Evolutionary conservation across 2,888 invertebrate genomes (phyloP).

Genomic region (Endomychus coccineus): DNA sequence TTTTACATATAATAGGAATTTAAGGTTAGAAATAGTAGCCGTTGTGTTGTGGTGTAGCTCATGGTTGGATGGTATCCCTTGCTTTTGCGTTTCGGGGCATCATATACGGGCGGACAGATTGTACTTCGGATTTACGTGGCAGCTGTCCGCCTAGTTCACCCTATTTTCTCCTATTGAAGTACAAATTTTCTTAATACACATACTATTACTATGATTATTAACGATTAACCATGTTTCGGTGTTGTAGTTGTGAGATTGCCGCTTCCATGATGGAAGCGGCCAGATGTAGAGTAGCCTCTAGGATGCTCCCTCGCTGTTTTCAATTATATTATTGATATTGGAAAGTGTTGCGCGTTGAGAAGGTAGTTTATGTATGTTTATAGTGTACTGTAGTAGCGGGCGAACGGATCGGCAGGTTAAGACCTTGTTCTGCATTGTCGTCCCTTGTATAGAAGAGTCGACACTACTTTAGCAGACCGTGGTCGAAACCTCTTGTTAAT

Average conservation of each 20-base stretch:
- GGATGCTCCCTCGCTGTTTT: slow-evolving; percentile 43
- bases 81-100: slow-evolving; percentile 34
- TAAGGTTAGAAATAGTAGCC: slow-evolving; percentile 12
- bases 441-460: background rate
- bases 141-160: slow-evolving; percentile 6
- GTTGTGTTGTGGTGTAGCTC: slow-evolving; percentile 24
- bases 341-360: slow-evolving; percentile 42
- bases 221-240: slow-evolving; percentile 39
- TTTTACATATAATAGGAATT: slow-evolving; percentile 18
- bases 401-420: slow-evolving; percentile 31
- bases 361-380: slow-evolving; percentile 46
- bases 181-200: slow-evolving; percentile 39
- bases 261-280: no score
- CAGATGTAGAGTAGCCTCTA: slow-evolving; percentile 29
- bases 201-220: slow-evolving; percentile 30
- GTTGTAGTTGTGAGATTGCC: slow-evolving; percentile 30
- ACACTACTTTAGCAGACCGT: background rate
- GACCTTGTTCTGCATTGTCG: slow-evolving; percentile 8
- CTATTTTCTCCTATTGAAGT: slow-evolving; percentile 40
- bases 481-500: background rate
- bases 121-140: slow-evolving; percentile 1
- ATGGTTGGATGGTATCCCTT: slow-evolving; percentile 38
- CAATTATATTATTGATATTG: slow-evolving; percentile 40
- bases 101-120: slow-evolving; percentile 6
- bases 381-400: slow-evolving; percentile 44